Evolutionary conservation across 2,888 invertebrate genomes (phyloP).

Genomic region (Chrysomela aeneicollis): DNA sequence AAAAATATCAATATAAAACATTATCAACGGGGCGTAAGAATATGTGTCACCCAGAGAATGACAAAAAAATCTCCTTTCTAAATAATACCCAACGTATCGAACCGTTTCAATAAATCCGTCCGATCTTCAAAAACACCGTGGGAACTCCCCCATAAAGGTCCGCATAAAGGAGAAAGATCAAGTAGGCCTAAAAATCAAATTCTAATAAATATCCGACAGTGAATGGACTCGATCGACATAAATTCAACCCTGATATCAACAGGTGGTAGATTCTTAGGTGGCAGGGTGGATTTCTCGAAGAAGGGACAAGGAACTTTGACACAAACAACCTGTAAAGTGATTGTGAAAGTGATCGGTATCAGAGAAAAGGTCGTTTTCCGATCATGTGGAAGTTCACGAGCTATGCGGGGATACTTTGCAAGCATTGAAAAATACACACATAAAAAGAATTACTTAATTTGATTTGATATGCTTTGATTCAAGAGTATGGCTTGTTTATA

Average conservation of each 20-base stretch:
- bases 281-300: constrained; percentile 34
- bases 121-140: constrained; percentile 40
- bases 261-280: constrained; percentile 49
- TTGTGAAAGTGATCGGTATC: constrained; percentile 33
- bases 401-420: too few species aligned
- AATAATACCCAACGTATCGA: constrained; percentile 15
- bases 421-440: too few species aligned
- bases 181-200: constrained; percentile 45
- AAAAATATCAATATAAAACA: neutral
- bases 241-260: constrained; percentile 44
- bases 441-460: too few species aligned
- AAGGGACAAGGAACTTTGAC: constrained; percentile 34
- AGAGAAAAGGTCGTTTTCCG: constrained; percentile 20
- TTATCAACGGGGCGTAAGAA: constrained; percentile 4
- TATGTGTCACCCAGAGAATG: constrained; percentile 11
- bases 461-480: too few species aligned
- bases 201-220: constrained; percentile 47
- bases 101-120: constrained; percentile 33
- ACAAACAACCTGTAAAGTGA: constrained; percentile 42
- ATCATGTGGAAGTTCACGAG: constrained; percentile 12
- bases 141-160: constrained; percentile 40
- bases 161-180: constrained; percentile 31
- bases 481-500: too few species aligned
- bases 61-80: neutral
- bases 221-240: constrained; percentile 49